phyloP scores from a whole-genome alignment of 2,113 vertebrate species.

The Leptobrachium ailaonicum region DNA sequence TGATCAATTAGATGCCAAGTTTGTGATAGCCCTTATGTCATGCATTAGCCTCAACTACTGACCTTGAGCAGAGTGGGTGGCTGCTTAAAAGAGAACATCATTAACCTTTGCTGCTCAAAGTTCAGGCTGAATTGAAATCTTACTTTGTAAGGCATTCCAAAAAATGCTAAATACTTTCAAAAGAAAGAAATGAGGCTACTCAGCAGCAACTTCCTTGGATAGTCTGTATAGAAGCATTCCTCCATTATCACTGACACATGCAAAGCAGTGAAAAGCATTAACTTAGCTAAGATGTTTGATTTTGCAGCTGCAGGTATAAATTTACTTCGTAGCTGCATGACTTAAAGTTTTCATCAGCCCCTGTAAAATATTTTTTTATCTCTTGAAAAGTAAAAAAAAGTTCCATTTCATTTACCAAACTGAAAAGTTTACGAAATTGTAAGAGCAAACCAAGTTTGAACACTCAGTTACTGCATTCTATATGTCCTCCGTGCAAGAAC shows the following conservation, averaged over 20 bases:
- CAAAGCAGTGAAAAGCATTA: slow-evolving; percentile 80
- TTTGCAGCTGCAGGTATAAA: slow-evolving; percentile 72
- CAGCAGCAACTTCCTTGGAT: slow-evolving; percentile 77
- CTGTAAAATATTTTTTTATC: not conserved
- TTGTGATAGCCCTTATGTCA: slow-evolving; percentile 80
- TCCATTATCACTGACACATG: slow-evolving; percentile 81
- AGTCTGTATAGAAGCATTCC: slow-evolving; percentile 71
- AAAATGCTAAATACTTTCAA: slow-evolving; percentile 70
- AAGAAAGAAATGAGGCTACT: slow-evolving; percentile 77
- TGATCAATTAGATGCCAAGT: slow-evolving; percentile 89
- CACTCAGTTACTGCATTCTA: too few species aligned
- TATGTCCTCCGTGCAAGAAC: too few species aligned
- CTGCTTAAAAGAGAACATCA: slow-evolving; percentile 84
- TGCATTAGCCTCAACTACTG: slow-evolving; percentile 84
- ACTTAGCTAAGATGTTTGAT: slow-evolving; percentile 64
- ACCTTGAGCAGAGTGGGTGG: slow-evolving; percentile 95
- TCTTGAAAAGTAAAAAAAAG: too few species aligned
- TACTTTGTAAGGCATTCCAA: slow-evolving; percentile 68
- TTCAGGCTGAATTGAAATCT: slow-evolving; percentile 81
- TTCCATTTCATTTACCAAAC: too few species aligned
- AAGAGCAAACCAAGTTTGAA: too few species aligned
- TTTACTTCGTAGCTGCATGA: slow-evolving; percentile 70
- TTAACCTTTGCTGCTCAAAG: slow-evolving; percentile 86
- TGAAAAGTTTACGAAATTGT: too few species aligned
- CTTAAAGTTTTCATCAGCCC: slow-evolving; percentile 54